phyloP scores from a whole-genome alignment of 64 coral and sea anemone species.

The Stichodactyla mertensii region DNA sequence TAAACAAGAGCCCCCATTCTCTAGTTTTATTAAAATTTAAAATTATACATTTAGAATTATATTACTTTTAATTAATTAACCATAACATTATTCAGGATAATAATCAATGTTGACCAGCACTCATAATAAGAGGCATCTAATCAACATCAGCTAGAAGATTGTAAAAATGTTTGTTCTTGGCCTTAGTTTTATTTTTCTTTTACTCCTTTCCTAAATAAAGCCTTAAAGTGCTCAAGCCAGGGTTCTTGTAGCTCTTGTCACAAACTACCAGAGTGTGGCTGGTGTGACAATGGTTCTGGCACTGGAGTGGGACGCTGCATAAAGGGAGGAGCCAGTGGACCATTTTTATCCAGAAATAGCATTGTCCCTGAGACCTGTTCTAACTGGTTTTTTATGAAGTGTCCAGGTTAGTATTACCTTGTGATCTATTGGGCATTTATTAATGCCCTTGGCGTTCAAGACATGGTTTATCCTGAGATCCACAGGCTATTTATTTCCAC shows the following conservation, averaged over 20 bases:
- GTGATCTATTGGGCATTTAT: too few relatives aligned
- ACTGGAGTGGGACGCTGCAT: slow-evolving; percentile 29
- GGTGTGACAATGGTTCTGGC: slow-evolving; percentile 46
- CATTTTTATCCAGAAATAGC: neutral
- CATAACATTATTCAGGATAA: too few relatives aligned
- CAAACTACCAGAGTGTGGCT: neutral
- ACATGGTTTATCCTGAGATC: too few relatives aligned
- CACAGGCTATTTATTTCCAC: too few relatives aligned
- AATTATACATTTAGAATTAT: too few relatives aligned
- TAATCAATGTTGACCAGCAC: too few relatives aligned
- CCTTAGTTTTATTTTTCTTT: neutral
- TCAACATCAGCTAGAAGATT: neutral
- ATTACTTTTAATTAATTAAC: too few relatives aligned
- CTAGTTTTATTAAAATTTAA: too few relatives aligned
- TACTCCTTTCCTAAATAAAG: neutral
- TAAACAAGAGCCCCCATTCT: too few relatives aligned
- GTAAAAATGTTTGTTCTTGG: neutral
- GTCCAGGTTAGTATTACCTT: slow-evolving; percentile 44
- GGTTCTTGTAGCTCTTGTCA: slow-evolving; percentile 11
- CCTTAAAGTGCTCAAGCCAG: slow-evolving; percentile 4
- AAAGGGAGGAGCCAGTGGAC: slow-evolving; percentile 22
- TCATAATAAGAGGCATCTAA: too few relatives aligned
- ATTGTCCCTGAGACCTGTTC: neutral
- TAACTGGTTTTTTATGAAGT: slow-evolving; percentile 49
- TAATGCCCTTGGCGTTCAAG: too few relatives aligned